Evolutionary conservation across 2,797 vertebrate species (phyloP), one percentile per base, ranked within the genome.

Genomic region (Nyctalus aviator): DNA sequence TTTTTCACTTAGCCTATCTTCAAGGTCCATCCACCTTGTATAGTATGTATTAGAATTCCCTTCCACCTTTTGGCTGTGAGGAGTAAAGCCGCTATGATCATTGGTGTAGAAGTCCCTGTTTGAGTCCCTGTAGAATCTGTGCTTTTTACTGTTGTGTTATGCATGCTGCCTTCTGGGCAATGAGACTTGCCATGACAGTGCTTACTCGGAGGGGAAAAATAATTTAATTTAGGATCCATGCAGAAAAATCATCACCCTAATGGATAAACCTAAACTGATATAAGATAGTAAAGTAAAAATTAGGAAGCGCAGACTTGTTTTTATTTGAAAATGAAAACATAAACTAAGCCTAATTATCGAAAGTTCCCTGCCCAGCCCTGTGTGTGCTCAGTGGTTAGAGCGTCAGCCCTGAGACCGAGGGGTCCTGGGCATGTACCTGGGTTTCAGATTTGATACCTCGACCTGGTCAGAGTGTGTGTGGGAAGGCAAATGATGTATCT

Each of bases 281-380:
- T 1, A 44, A 72, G 64, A 64, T 55, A 84, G 73, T 77, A 78
- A 77, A 85, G 57, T 64, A 90, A 94, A 81, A 84, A 66, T 46
- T 41, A 59, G 84, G 46, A 90, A 50, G 53, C 66, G 35, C 2
- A 77, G 23, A 46, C 18, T 55, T 23, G 37, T 21, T 37, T 55
- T 12, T 57, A 20, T 77, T 77, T 73, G 23, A 76, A 91, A 55
- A 69, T 77, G 20, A 64, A 41, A 88, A 48, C 14, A 57, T 90
- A 57, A 87, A 85, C 23, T 35, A 66, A 89, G 37, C 59, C 55
- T 50, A 5, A 72, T 88, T 48, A 75, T 37, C 64, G 13, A 35
- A 89, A 87, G 21, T 89, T 84, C 17, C 66, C 48, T 92, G 84
- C 76, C 3, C 12, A 27, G 25, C 12, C 57, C 57, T 59, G 57